Percentiles rank a stretch among this genome's conserved stretches.
These are phyloP conservation scores for Machimus atricapillus DNA, from an alignment of 2,888 invertebrate genomes.

Conservation along the genomic window DNA sequence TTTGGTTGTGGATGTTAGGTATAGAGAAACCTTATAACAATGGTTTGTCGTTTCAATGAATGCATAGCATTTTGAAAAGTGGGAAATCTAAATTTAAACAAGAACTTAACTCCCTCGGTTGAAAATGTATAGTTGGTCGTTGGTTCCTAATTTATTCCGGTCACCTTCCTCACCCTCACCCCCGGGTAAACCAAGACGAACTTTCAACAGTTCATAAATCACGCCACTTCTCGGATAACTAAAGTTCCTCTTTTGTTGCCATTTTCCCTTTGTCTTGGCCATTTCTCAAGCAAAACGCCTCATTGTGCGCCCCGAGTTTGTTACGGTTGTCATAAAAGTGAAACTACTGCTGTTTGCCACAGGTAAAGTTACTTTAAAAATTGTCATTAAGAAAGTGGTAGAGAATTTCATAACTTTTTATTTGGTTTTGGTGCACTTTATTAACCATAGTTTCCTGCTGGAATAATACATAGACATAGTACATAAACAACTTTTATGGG, in stretches of 20 bases:
- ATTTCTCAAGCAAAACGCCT: constrained; percentile 9
- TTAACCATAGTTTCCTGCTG: not conserved
- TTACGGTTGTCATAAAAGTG: constrained; percentile 7
- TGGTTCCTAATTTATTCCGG: not conserved
- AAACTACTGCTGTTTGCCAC: constrained; percentile 10
- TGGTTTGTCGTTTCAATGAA: not conserved
- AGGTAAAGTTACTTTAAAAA: constrained; percentile 11
- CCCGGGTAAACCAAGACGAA: not conserved
- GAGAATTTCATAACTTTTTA: not conserved
- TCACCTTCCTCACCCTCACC: not conserved
- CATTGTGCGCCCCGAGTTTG: not conserved
- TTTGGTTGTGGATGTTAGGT: too few relatives aligned
- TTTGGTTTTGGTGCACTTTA: not conserved
- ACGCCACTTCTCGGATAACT: constrained; percentile 7
- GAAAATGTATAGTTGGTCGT: not conserved
- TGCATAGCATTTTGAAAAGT: not conserved
- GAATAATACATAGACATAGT: too few relatives aligned
- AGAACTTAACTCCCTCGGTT: not conserved
- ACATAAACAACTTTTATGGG: not conserved
- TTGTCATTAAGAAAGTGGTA: constrained; percentile 1
- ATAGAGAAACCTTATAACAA: too few relatives aligned
- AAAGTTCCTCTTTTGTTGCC: constrained; percentile 15
- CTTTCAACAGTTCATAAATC: constrained; percentile 15
- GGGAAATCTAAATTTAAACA: not conserved
- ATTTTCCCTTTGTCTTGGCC: not conserved